These are phyloP conservation scores for Cacajao melanocephalus DNA, from an alignment of 2,797 vertebrate species.

Conservation along the genomic window DNA sequence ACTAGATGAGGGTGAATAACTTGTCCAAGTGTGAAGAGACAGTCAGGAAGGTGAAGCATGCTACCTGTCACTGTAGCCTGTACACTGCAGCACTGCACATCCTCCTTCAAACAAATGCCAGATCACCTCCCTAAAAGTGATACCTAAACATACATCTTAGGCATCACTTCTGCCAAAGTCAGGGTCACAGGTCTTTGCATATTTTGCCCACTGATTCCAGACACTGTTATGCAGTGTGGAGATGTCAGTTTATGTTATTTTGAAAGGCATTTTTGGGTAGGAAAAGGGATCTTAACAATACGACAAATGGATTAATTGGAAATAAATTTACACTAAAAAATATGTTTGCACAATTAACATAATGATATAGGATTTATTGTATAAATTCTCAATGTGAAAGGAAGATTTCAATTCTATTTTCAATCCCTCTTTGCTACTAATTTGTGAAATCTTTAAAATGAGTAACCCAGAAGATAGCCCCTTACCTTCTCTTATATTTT, in stretches of 20 bases:
- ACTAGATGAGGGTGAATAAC: neutral
- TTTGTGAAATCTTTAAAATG: neutral
- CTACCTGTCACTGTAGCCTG: neutral
- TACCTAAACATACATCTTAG: neutral
- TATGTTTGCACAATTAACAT: neutral
- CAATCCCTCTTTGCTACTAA: neutral
- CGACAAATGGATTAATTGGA: neutral
- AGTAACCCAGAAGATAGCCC: neutral
- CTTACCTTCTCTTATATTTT: neutral
- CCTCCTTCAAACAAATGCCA: neutral
- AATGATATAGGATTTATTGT: neutral
- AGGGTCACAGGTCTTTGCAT: rapidly evolving
- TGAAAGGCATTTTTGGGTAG: neutral
- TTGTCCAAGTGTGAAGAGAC: neutral
- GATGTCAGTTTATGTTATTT: neutral
- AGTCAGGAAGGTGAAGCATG: neutral
- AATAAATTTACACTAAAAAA: neutral
- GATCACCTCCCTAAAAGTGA: neutral
- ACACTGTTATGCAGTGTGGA: neutral
- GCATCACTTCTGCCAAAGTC: neutral
- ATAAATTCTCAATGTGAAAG: neutral
- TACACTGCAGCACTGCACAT: neutral
- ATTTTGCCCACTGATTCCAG: neutral
- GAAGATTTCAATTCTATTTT: neutral
- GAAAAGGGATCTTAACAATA: neutral